phyloP scores from a whole-genome alignment of 92 coral and sea anemone species.

The Palythoa grandis region DNA sequence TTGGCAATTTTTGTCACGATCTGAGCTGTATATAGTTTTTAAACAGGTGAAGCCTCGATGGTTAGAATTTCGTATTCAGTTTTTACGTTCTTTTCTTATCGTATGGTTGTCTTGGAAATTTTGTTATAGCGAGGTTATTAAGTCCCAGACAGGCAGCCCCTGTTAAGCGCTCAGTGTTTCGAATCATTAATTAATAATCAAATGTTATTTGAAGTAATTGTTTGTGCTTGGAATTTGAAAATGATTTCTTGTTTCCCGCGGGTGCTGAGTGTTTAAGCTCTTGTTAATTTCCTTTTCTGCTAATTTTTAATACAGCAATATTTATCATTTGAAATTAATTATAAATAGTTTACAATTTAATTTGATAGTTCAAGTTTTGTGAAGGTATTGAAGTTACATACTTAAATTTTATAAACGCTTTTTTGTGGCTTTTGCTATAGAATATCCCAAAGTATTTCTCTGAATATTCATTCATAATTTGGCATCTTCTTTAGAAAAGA shows the following conservation, averaged over 20 bases:
- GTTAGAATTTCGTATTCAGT: conserved; percentile 31
- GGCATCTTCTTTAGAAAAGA: too few species aligned
- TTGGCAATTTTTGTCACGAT: neutral
- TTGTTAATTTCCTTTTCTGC: neutral
- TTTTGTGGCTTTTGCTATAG: too few species aligned
- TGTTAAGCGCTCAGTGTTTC: conserved; percentile 7
- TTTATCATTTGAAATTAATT: neutral
- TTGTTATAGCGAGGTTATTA: neutral
- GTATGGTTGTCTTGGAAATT: conserved; percentile 41
- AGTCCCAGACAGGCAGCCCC: neutral
- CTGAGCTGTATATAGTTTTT: neutral
- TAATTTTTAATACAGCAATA: neutral
- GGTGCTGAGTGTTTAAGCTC: conserved; percentile 23
- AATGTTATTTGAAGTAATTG: conserved; percentile 24
- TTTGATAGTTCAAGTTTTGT: neutral
- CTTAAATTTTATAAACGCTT: too few species aligned
- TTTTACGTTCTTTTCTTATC: conserved; percentile 20
- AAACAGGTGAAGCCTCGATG: neutral
- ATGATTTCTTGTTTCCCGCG: neutral
- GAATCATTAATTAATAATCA: conserved; percentile 36
- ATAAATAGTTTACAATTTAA: neutral
- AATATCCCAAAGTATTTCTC: too few species aligned
- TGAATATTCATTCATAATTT: too few species aligned
- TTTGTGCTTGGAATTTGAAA: conserved; percentile 10
- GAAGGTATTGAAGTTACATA: neutral